Percentiles rank a stretch among this genome's conserved stretches.
Evolutionary conservation across 2,888 invertebrate species (phyloP).

Genomic region (Sabatieria punctata): DNA sequence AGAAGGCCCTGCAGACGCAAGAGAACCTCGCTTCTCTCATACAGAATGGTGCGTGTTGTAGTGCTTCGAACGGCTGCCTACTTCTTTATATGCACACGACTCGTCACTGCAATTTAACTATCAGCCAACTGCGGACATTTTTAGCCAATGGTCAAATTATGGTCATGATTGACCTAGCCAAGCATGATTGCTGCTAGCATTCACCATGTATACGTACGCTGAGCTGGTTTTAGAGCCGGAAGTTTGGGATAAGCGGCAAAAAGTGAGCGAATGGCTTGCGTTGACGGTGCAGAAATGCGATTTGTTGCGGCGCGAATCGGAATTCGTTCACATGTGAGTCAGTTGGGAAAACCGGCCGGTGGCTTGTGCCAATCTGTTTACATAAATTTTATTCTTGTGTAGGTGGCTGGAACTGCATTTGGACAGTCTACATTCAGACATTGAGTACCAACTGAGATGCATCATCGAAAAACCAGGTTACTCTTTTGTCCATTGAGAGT

Average conservation of each 20-base stretch:
- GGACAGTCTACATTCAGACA: neutral
- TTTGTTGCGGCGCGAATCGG: neutral
- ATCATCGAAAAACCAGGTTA: neutral
- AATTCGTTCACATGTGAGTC: neutral
- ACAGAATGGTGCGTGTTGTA: neutral
- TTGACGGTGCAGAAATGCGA: neutral
- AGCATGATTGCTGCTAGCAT: no score
- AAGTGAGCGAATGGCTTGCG: neutral
- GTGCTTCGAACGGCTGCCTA: no score
- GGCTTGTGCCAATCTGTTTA: neutral
- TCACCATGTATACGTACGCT: no score
- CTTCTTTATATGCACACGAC: no score
- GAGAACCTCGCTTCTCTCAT: neutral
- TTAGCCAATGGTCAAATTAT: no score
- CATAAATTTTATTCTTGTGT: neutral
- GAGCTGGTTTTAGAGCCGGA: no score
- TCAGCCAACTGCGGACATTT: no score
- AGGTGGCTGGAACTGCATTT: neutral
- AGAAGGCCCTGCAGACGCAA: neutral
- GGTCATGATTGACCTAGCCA: no score
- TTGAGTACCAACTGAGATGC: neutral
- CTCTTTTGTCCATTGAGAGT: neutral
- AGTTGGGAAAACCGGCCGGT: neutral
- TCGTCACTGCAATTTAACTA: no score
- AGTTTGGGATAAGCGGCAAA: no score